phyloP scores from a whole-genome alignment of 2,888 invertebrate species.

The Drosophila testacea region DNA sequence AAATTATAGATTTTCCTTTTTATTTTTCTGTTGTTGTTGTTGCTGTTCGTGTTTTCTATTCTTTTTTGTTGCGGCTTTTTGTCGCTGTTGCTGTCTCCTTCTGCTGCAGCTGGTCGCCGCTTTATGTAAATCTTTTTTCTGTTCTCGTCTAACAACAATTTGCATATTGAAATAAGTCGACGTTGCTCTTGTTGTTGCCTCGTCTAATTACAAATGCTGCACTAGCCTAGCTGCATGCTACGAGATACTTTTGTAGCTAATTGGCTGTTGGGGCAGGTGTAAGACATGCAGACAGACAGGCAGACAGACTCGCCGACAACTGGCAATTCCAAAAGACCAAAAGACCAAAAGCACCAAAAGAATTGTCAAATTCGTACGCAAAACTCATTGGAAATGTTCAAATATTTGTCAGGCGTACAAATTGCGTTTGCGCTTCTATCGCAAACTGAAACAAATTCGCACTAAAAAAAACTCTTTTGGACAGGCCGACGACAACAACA shows the following conservation, averaged over 20 bases:
- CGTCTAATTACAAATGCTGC: slow-evolving; percentile 65
- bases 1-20: slow-evolving; percentile 74
- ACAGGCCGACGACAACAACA: slow-evolving; percentile 31
- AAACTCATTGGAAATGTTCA: slow-evolving; percentile 65
- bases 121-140: slow-evolving; percentile 49
- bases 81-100: slow-evolving; percentile 52
- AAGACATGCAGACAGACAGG: slow-evolving; percentile 44
- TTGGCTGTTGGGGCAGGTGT: slow-evolving; percentile 66
- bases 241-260: slow-evolving; percentile 62
- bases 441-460: slow-evolving; percentile 54
- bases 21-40: slow-evolving; percentile 41
- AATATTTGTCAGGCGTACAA: slow-evolving; percentile 75
- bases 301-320: slow-evolving; percentile 18
- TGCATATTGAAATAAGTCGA: slow-evolving; percentile 66
- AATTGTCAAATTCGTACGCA: slow-evolving; percentile 55
- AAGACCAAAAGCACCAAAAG: slow-evolving; percentile 36
- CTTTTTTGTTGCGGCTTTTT: slow-evolving; percentile 32
- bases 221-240: slow-evolving; percentile 49
- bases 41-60: slow-evolving; percentile 25
- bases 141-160: slow-evolving; percentile 61
- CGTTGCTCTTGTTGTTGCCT: slow-evolving; percentile 35
- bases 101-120: slow-evolving; percentile 53
- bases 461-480: slow-evolving; percentile 37
- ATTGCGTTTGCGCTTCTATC: slow-evolving; percentile 71
- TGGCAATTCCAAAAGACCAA: slow-evolving; percentile 33